These are phyloP conservation scores for Arctocebus calabarensis DNA, from an alignment of 2,797 vertebrate genomes.

Conservation along the genomic window DNA sequence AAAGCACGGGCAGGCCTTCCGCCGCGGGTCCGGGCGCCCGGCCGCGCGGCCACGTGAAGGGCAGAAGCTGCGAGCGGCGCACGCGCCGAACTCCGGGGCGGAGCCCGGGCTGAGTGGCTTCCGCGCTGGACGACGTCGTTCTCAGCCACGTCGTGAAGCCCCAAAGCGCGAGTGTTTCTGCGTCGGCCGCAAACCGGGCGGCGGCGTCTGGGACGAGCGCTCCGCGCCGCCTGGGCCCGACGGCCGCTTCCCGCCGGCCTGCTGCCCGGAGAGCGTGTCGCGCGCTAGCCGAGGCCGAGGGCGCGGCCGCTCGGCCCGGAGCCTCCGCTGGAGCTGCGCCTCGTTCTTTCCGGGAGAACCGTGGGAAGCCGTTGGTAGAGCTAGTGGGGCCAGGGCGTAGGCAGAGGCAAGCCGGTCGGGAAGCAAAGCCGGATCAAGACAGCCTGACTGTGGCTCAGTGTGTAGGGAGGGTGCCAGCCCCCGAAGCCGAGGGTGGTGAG, in stretches of 20 bases:
- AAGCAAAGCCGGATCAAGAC: background rate
- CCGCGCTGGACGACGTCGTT: conserved; percentile 87
- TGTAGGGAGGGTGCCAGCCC: too few relatives aligned
- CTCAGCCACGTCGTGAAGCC: conserved; percentile 88
- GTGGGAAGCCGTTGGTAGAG: conserved; percentile 75
- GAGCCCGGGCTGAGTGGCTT: conserved; percentile 86
- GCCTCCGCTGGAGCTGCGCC: conserved; percentile 73
- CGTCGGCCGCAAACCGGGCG: conserved; percentile 86
- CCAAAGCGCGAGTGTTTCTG: conserved; percentile 87
- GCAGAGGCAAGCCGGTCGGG: conserved; percentile 63
- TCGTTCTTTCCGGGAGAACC: conserved; percentile 75
- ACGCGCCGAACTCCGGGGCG: conserved; percentile 83
- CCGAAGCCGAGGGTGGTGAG: too few relatives aligned
- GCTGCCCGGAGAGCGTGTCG: conserved; percentile 88
- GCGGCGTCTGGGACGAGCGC: conserved; percentile 88
- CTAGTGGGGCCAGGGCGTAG: conserved; percentile 49
- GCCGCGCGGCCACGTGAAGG: conserved; percentile 74
- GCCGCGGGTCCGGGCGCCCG: conserved; percentile 50
- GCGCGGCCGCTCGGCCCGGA: background rate
- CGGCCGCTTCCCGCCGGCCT: conserved; percentile 86
- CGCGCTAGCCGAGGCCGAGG: too few relatives aligned
- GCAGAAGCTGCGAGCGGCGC: conserved; percentile 78
- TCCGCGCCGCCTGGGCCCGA: conserved; percentile 89
- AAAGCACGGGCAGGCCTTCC: conserved; percentile 77
- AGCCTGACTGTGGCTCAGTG: too few relatives aligned